Evolutionary conservation across 2,888 invertebrate genomes (phyloP).

Genomic region (Tachystola acroxantha): DNA sequence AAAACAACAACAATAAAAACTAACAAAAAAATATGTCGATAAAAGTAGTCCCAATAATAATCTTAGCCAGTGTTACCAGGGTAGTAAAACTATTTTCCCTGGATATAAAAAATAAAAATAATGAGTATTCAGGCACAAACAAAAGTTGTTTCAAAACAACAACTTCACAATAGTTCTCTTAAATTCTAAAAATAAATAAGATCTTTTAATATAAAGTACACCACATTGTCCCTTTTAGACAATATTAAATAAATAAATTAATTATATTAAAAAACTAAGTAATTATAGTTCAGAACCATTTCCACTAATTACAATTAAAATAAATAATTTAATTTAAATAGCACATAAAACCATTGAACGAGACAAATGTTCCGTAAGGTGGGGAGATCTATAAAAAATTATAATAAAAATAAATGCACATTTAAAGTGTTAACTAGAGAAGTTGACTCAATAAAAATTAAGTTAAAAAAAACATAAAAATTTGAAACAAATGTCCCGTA

Average conservation of each 20-base stretch:
- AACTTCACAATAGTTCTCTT: slow-evolving; percentile 18
- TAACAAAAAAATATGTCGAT: neutral
- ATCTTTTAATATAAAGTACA: slow-evolving; percentile 56
- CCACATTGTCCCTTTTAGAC: slow-evolving; percentile 26
- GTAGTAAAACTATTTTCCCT: neutral
- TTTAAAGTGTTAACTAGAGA: neutral
- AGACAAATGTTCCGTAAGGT: slow-evolving; percentile 12
- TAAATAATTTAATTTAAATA: slow-evolving; percentile 12
- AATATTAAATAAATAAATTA: slow-evolving; percentile 22
- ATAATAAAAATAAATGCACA: slow-evolving; percentile 5
- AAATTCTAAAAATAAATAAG: slow-evolving; percentile 36
- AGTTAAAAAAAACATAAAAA: slow-evolving; percentile 7
- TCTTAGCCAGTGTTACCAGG: neutral
- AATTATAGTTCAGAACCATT: neutral
- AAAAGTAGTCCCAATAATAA: neutral
- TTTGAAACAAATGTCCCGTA: slow-evolving; percentile 11
- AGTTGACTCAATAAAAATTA: slow-evolving; percentile 1
- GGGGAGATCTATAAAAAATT: slow-evolving; percentile 9
- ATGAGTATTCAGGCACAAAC: slow-evolving; percentile 45
- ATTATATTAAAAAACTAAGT: slow-evolving; percentile 1
- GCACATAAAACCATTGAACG: slow-evolving; percentile 9
- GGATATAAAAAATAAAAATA: slow-evolving; percentile 13
- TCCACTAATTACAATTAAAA: slow-evolving; percentile 5
- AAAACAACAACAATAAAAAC: neutral
- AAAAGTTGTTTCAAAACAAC: slow-evolving; percentile 20